Evolutionary conservation across 1,140 invertebrate species (phyloP), one percentile per base, ranked within the genome.

Genomic region (Palaemon carinicauda): DNA sequence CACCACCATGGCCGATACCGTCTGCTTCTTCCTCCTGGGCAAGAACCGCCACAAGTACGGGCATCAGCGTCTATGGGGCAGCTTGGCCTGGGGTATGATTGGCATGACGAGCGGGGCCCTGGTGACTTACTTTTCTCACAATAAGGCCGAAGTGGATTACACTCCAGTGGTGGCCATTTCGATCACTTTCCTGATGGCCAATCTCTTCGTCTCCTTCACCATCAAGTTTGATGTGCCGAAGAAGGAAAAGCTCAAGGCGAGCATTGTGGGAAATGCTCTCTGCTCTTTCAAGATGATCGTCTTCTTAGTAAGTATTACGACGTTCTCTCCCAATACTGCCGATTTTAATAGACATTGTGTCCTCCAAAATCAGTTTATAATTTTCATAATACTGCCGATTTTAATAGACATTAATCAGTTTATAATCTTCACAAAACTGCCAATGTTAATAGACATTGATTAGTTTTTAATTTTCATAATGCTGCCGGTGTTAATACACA

Each of bases 1-100:
- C 41, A 81, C 84, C 24, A 84, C 87, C 21, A 84, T 88, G 75
- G 87, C 87, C n/a, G 87, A 88, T 52, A 80, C 87, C 7, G 77
- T 88, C 14, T 84, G 82, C 65, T 88, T 88, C 82, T 77, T 56
- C 21, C 21, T 88, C 21, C 60, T 88, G 24, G 87, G 87, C 51
- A 27, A 71, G 51, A 80, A 81, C 15, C 87, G 82, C 0, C 75
- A 81, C 15, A 73, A 65, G 51, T 88, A 88, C 33, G 87, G 87
- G 1, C 84, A 78, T 21, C 81, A 88, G 54, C 75, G 87, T 10
- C 31, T 84, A 41, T 88, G 82, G 78, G 87, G 87, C 15, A 86
- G 82, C 50, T 19, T 88, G 5, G 87, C 78, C 19, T 88, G 87
- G 87, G 87, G 87, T 17, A 17, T 56, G 19, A 73, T 88, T n/a